These are phyloP conservation scores for Xylota sylvarum DNA, from an alignment of 2,888 invertebrate genomes.

Conservation along the genomic window DNA sequence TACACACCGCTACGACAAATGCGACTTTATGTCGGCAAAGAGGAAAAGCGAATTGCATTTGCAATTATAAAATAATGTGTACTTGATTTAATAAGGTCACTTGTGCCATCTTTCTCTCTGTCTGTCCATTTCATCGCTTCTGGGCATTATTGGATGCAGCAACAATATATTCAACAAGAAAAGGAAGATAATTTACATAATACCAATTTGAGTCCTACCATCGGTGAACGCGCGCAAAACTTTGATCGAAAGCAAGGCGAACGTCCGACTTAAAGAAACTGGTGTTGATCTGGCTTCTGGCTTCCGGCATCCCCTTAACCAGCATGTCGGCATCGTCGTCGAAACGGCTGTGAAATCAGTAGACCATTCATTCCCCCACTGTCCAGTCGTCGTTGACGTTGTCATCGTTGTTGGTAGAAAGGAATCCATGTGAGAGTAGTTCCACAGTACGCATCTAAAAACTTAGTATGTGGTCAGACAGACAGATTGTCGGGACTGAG, in stretches of 20 bases:
- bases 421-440: slow-evolving; percentile 69
- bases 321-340: slow-evolving; percentile 35
- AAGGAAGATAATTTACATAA: slow-evolving; percentile 74
- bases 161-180: slow-evolving; percentile 41
- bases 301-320: slow-evolving; percentile 69
- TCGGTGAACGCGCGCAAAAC: slow-evolving; percentile 21
- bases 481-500: slow-evolving; percentile 72
- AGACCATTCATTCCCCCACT: slow-evolving; percentile 54
- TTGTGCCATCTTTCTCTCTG: slow-evolving; percentile 31
- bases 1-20: not conserved
- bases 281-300: slow-evolving; percentile 59
- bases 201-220: slow-evolving; percentile 64
- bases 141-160: slow-evolving; percentile 36
- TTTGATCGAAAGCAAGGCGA: slow-evolving; percentile 65
- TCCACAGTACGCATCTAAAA: slow-evolving; percentile 50
- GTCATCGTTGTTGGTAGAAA: slow-evolving; percentile 33
- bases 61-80: slow-evolving; percentile 70
- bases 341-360: slow-evolving; percentile 49
- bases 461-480: slow-evolving; percentile 58
- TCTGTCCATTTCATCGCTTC: slow-evolving; percentile 48
- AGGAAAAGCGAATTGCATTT: slow-evolving; percentile 64
- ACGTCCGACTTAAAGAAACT: slow-evolving; percentile 55
- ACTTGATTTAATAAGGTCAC: slow-evolving; percentile 74
- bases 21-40: slow-evolving; percentile 1
- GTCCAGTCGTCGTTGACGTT: not conserved